Base-by-base conservation (phyloP, 2,888 invertebrate species). In the Tribolium freemani region DNA sequence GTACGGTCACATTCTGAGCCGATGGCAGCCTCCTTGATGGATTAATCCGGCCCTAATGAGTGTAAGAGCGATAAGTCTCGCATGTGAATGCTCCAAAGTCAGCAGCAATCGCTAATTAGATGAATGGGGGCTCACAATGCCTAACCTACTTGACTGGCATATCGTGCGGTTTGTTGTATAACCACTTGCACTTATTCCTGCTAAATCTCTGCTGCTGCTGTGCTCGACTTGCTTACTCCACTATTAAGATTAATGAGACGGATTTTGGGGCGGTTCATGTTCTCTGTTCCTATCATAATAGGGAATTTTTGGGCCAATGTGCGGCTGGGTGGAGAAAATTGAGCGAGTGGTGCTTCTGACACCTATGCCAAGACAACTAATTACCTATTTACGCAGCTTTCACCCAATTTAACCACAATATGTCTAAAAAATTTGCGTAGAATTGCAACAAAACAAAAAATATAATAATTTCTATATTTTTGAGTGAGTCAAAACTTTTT, bases 61-160 rank as follows among this genome's bases (percentile, higher is more conserved):
- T 84, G 86, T 86, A 85, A 86, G 86, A 86, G 85, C 86, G 86
- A 86, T 86, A 86, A 86, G 86, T 85, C 85, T 86, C 84, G 82
- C 85, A 84, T 84, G 84, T 84, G 85, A 85, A 84, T 85, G 84
- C 85, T 81, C 82, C 83, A 81, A 83, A 84, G 82, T 83, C 84
- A 83, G 83, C 83, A 83, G 83, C 84, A 84, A 83, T 85, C 83
- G 84, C 85, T 86, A 86, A 86, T 86, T 86, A 86, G 86, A 86
- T 86, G 86, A 86, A 86, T 86, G 83, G 84, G 85, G 82, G 83
- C 81, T 83, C 82, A 84, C 84, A 85, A 84, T 84, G 80, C 69
- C 81, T 82, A 78, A 79, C 82, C 84, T 80, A 85, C 85, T 85
- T 84, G 84, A 84, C 84, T 85, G 83, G 82, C 84, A 84, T 83